Conservation (phyloP, 2,888 invertebrate species). For the Rhorus exstirpatorius region DNA sequence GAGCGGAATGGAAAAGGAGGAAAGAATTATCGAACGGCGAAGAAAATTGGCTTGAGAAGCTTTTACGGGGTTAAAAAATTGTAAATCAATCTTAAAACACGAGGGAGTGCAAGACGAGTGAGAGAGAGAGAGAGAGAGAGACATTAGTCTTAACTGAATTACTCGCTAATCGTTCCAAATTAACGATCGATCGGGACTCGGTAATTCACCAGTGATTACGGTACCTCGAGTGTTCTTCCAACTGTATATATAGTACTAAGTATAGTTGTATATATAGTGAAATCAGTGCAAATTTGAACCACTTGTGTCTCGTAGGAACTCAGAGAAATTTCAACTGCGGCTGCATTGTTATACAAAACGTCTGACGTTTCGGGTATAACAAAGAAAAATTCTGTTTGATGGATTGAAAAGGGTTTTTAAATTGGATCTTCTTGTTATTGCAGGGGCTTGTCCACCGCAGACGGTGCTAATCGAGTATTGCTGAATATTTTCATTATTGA, state of each 20-base stretch:
- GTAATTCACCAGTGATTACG: constrained; percentile 54
- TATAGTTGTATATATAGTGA: constrained; percentile 1
- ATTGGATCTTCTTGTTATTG: too few species aligned
- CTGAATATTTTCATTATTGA: too few species aligned
- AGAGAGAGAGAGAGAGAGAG: too few species aligned
- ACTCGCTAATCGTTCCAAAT: constrained; percentile 56
- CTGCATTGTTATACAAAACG: too few species aligned
- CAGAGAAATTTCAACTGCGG: too few species aligned
- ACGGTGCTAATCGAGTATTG: too few species aligned
- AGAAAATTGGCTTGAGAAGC: constrained; percentile 36
- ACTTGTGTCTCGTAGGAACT: too few species aligned
- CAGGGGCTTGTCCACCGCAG: too few species aligned
- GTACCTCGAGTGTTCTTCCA: constrained; percentile 24
- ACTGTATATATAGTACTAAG: constrained; percentile 6
- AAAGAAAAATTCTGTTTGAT: too few species aligned
- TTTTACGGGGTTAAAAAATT: constrained; percentile 36
- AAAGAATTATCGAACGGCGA: constrained; percentile 17
- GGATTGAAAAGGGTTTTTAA: too few species aligned
- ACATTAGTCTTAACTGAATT: constrained; percentile 46
- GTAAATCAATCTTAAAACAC: constrained; percentile 17
- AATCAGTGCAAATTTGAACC: neutral
- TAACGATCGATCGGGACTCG: constrained; percentile 53
- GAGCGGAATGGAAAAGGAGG: constrained; percentile 3
- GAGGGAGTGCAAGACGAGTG: too few species aligned
- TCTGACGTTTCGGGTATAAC: too few species aligned